Evolutionary conservation across 2,797 vertebrate genomes (phyloP), one percentile per base, ranked within the genome.

Genomic region (Scleropages formosus): DNA sequence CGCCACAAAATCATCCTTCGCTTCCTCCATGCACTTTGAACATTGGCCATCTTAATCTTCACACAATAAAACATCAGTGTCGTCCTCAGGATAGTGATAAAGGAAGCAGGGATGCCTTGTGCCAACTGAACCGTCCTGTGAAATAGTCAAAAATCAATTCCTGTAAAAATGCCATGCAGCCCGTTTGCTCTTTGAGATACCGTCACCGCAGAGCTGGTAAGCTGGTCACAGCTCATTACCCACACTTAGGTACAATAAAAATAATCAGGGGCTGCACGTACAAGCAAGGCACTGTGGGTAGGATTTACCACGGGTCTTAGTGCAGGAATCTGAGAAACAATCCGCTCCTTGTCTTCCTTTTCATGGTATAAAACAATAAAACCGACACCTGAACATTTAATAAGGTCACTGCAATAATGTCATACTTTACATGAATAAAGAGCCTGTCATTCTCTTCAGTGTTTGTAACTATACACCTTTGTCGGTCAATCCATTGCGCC

Each of bases 51-150:
- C 75, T 49, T 44, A 53, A 61, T 76, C 79, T 72, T 56, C 78
- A 76, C 75, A 67, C 83, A 83, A 86, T 81, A 77, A 88, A 88
- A 85, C 82, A 81, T 86, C 80, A 80, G 83, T 86, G 78, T 31
- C 74, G 73, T n/a, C 77, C 82, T 85, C 85, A 77, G 71, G 39
- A 80, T 77, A 77, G 78, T 74, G 82, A 77, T 70, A 69, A 63
- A 77, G 74, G 47, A 62, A 8, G 26, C 70, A 67, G 76, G 75
- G 75, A 49, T 60, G 74, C 83, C 86, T 82, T 83, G 82, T 88
- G 87, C 78, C 79, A 62, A 78, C 82, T 78, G 87, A 87, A 80
- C 76, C 78, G 77, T 78, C 79, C 79, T 84, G 78, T 82, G 79
- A 82, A 86, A 79, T 82, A 85, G 76, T 78, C 72, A 11, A 31